Evolutionary conservation across 2,113 vertebrate species (phyloP).

Genomic region (Sitta europaea): DNA sequence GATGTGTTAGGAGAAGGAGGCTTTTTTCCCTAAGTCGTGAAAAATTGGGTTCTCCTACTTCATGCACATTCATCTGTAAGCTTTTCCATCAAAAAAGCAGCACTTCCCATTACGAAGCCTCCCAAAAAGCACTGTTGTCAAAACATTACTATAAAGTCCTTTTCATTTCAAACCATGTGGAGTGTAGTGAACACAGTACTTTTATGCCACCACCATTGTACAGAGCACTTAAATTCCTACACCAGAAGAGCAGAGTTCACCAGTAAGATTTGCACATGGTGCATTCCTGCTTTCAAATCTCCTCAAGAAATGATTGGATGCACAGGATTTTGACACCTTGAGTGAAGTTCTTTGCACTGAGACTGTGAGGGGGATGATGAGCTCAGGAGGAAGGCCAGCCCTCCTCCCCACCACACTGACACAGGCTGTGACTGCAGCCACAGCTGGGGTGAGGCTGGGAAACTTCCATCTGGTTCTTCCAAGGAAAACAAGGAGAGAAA

Average conservation of each 20-base stretch:
- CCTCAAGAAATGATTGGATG: not conserved
- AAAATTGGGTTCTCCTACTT: not conserved
- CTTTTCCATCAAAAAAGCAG: not conserved
- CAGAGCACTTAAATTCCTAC: not conserved
- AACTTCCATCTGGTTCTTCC: not conserved
- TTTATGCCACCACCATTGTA: not conserved
- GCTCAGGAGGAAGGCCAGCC: not conserved
- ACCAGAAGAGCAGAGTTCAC: not conserved
- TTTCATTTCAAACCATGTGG: not conserved
- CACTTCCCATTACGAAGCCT: not conserved
- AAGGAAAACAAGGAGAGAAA: not conserved
- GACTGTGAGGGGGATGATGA: fast-evolving
- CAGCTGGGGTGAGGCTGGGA: not conserved
- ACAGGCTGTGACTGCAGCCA: not conserved
- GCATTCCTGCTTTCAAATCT: not conserved
- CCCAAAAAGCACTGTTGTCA: not conserved
- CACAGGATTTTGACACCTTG: not conserved
- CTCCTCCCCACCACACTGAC: not conserved
- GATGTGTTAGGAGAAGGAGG: not conserved
- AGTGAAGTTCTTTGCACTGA: not conserved
- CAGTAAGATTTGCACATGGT: not conserved
- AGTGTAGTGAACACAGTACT: not conserved
- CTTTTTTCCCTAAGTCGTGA: not conserved
- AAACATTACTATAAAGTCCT: not conserved
- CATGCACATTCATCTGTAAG: not conserved